phyloP scores from a whole-genome alignment of 2,888 invertebrate genomes.

The Trissonchulus latispiculum region DNA sequence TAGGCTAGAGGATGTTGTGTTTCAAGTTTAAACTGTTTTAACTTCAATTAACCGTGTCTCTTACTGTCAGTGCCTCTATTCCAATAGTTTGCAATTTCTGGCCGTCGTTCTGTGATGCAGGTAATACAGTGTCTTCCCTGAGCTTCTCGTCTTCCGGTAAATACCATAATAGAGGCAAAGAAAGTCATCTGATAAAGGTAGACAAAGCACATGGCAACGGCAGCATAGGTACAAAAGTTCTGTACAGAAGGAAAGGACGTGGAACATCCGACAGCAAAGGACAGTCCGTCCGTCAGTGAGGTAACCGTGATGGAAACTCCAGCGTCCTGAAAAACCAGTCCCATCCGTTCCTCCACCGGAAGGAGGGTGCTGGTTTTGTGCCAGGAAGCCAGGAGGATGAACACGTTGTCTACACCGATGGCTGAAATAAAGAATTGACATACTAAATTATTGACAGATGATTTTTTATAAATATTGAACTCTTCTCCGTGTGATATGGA shows the following conservation, averaged over 20 bases:
- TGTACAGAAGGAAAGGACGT: slow-evolving; percentile 85
- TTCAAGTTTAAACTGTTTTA: too few relatives aligned
- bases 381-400: slow-evolving; percentile 91
- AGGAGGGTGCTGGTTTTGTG: slow-evolving; percentile 60
- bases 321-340: slow-evolving; percentile 75
- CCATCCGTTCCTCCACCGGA: slow-evolving; percentile 71
- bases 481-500: too few relatives aligned
- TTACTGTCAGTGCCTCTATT: too few relatives aligned
- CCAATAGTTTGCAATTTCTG: too few relatives aligned
- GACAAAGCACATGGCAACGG: slow-evolving; percentile 76
- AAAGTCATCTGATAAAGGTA: slow-evolving; percentile 85
- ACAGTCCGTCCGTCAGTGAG: slow-evolving; percentile 75
- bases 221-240: slow-evolving; percentile 90
- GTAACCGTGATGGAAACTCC: slow-evolving; percentile 91
- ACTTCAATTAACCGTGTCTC: too few relatives aligned
- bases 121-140: slow-evolving; percentile 35
- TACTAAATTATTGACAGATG: too few relatives aligned
- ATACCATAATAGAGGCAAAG: slow-evolving; percentile 58
- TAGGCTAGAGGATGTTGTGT: too few relatives aligned
- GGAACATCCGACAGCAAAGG: slow-evolving; percentile 80
- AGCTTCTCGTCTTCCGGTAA: slow-evolving; percentile 23
- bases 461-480: neutral
- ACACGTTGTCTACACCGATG: slow-evolving; percentile 89
- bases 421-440: slow-evolving; percentile 53
- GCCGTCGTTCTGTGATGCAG: slow-evolving; percentile 27